Evolutionary conservation across 2,888 invertebrate species (phyloP).

Genomic region (Nephrotoma flavescens): DNA sequence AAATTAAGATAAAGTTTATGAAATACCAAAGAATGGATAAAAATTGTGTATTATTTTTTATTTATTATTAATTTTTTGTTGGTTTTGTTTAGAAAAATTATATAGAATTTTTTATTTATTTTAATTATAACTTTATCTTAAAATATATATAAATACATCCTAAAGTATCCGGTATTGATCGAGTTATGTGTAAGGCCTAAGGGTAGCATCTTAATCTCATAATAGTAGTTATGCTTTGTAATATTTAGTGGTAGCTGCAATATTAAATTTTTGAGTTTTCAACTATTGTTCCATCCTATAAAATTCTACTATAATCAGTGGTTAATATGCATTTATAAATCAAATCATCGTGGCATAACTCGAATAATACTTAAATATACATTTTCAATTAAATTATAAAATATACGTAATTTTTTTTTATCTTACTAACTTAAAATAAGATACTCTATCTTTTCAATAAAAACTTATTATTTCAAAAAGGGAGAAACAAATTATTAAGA

Average conservation of each 20-base stretch:
- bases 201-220: neutral
- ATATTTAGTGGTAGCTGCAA: neutral
- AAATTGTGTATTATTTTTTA: neutral
- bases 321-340: neutral
- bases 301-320: neutral
- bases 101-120: neutral
- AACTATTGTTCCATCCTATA: neutral
- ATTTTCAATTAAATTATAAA: neutral
- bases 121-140: neutral
- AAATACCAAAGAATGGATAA: neutral
- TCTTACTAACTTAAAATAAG: neutral
- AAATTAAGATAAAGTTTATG: neutral
- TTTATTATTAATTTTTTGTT: neutral
- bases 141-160: neutral
- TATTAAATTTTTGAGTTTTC: neutral
- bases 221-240: neutral
- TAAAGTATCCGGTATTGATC: neutral
- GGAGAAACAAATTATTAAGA: neutral
- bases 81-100: neutral
- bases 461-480: neutral
- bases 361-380: neutral
- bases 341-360: neutral
- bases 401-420: neutral
- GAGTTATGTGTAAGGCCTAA: neutral
- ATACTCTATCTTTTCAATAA: neutral